Percentiles rank a stretch among this genome's conserved stretches.
These are phyloP conservation scores for Anthopleura xanthogrammica DNA, from an alignment of 92 coral and sea anemone species.

Conservation along the genomic window DNA sequence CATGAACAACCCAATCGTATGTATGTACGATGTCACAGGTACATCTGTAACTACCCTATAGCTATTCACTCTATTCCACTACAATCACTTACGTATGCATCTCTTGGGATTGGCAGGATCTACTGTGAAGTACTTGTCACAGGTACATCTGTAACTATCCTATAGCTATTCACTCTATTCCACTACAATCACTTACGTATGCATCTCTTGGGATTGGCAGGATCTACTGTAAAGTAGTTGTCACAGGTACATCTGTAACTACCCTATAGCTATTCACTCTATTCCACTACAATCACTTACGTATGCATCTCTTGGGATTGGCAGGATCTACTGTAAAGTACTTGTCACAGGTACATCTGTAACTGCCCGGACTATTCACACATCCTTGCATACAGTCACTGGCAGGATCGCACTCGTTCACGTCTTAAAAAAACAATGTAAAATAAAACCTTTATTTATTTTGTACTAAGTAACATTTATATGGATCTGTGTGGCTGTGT, in stretches of 20 bases:
- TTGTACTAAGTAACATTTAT: too few species aligned
- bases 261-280: neutral
- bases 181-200: constrained; percentile 29
- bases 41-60: neutral
- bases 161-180: constrained; percentile 13
- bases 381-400: constrained; percentile 40
- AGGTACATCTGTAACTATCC: constrained; percentile 21
- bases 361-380: constrained; percentile 24
- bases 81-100: constrained; percentile 34
- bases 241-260: too few species aligned
- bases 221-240: too few species aligned
- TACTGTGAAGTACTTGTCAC: constrained; percentile 11
- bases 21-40: too few species aligned
- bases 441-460: too few species aligned
- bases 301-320: constrained; percentile 29
- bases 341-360: constrained; percentile 9
- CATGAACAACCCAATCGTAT: too few species aligned
- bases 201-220: too few species aligned
- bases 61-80: neutral
- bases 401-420: constrained; percentile 35
- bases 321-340: constrained; percentile 23
- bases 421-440: neutral
- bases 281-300: constrained; percentile 16
- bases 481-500: too few species aligned
- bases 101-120: constrained; percentile 23